Base-by-base conservation (phyloP, 2,113 vertebrate species). In the Callorhinus ursinus region DNA sequence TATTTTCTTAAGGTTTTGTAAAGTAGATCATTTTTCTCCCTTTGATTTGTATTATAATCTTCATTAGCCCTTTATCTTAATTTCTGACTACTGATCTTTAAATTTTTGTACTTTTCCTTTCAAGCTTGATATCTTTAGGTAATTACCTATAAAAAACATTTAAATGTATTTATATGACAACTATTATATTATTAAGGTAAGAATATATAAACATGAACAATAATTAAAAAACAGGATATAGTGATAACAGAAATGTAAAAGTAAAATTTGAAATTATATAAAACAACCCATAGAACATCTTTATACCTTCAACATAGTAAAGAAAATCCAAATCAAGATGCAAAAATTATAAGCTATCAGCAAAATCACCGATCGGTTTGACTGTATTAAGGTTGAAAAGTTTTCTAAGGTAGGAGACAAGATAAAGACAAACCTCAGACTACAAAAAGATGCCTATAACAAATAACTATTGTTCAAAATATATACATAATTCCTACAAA, bases 91-190 rank as follows among this genome's bases (percentile, higher is more conserved):
- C 24, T 92, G 26, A 77, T 76, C 21, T 88, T 95, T 95, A 84
- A 59, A 83, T 93, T 95, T 96, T 42, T 95, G 0, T 88, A 74
- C 19, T 82, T 69, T 74, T 92, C 53, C 71, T 95, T 97, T 95
- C 19, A 87, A 93, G 19, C 36, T 97, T 33, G n/a, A 18, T 83
- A 61, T 93, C 46, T 93, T 83, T 67, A 89, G 49, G 39, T 57
- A 81, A 83, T 85, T 57, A 71, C 61, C 39, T 95, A 86, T 42
- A 80, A 81, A 72, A 85, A 82, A 33, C 26, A 89, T 67, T 93
- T 83, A 89, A 93, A 46, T 95, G 6, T 90, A 93, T 72, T 92
- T 95, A 10, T 67, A 53, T 72, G 42, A 33, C 57, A 90, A 63
- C 33, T 93, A 21, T 83, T 92, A 33, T 89, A n/a, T 85, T 74